Conservation (phyloP, 2,888 invertebrate genomes). For the Melanotus villosus region DNA sequence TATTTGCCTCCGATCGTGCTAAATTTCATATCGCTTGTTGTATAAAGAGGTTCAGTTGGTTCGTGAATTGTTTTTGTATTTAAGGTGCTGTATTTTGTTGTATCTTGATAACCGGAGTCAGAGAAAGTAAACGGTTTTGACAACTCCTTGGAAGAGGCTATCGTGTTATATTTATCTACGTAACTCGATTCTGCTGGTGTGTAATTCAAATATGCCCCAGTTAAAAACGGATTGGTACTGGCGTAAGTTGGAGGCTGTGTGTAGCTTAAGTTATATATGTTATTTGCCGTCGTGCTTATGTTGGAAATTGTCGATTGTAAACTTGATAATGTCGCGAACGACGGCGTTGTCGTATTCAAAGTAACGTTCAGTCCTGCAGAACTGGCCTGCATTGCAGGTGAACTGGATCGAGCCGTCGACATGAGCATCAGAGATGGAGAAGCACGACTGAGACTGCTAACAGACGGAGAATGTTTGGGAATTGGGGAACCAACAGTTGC, state of each 20-base stretch:
- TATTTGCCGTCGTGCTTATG: conserved; percentile 61
- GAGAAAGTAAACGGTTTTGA: conserved; percentile 61
- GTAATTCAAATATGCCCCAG: conserved; percentile 67
- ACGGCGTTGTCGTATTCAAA: conserved; percentile 68
- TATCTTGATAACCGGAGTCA: conserved; percentile 52
- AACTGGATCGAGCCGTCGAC: conserved; percentile 61
- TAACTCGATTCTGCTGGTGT: conserved; percentile 58
- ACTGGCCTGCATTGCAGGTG: conserved; percentile 70
- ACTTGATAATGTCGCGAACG: conserved; percentile 63
- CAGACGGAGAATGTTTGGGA: conserved; percentile 62
- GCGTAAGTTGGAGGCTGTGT: conserved; percentile 65
- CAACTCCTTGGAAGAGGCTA: conserved; percentile 61
- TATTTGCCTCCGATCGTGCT: conserved; percentile 62
- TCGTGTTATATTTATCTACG: conserved; percentile 65
- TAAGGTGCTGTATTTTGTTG: conserved; percentile 58
- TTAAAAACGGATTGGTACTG: conserved; percentile 76
- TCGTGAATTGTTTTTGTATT: conserved; percentile 58
- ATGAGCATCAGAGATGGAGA: conserved; percentile 66
- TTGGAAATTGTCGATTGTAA: conserved; percentile 63
- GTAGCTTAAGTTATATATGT: conserved; percentile 59
- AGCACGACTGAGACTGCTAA: conserved; percentile 65
- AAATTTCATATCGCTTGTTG: conserved; percentile 54
- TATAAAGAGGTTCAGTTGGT: conserved; percentile 51
- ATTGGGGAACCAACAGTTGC: conserved; percentile 64
- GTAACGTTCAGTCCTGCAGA: conserved; percentile 77